Percentiles rank a stretch among this genome's conserved stretches.
phyloP scores from a whole-genome alignment of 1,140 invertebrate species.

The Sycophila sp. region DNA sequence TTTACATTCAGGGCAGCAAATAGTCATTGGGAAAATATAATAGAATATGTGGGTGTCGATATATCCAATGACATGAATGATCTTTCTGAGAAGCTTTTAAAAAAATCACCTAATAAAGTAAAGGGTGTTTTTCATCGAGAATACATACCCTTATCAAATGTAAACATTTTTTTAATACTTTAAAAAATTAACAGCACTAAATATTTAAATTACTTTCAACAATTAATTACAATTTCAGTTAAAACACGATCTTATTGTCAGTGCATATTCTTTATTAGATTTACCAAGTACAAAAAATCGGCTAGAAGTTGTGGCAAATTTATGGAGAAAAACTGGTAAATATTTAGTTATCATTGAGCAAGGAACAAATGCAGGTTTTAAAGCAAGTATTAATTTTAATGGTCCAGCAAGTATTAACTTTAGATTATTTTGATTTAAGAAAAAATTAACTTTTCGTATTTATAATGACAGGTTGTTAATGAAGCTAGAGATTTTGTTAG shows the following conservation, averaged over 20 bases:
- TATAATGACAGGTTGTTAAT: slow-evolving; percentile 69
- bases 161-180: slow-evolving; percentile 51
- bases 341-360: slow-evolving; percentile 87
- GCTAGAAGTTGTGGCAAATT: slow-evolving; percentile 76
- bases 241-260: slow-evolving; percentile 83
- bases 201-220: slow-evolving; percentile 30
- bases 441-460: slow-evolving; percentile 20
- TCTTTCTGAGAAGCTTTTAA: slow-evolving; percentile 76
- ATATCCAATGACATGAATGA: slow-evolving; percentile 82
- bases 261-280: slow-evolving; percentile 85
- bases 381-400: slow-evolving; percentile 61
- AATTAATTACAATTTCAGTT: slow-evolving; percentile 71
- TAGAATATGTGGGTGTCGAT: slow-evolving; percentile 87
- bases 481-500: slow-evolving; percentile 82
- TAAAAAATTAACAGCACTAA: slow-evolving; percentile 19
- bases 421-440: slow-evolving; percentile 17
- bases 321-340: slow-evolving; percentile 87
- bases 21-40: slow-evolving; percentile 76
- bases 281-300: slow-evolving; percentile 74
- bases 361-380: slow-evolving; percentile 83
- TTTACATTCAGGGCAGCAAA: slow-evolving; percentile 74
- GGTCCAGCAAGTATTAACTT: slow-evolving; percentile 8
- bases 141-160: slow-evolving; percentile 78
- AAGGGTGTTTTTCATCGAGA: slow-evolving; percentile 79
- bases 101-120: slow-evolving; percentile 68